These are phyloP conservation scores for Cacoxenus indagator DNA, from an alignment of 2,888 invertebrate species.

Conservation along the genomic window DNA sequence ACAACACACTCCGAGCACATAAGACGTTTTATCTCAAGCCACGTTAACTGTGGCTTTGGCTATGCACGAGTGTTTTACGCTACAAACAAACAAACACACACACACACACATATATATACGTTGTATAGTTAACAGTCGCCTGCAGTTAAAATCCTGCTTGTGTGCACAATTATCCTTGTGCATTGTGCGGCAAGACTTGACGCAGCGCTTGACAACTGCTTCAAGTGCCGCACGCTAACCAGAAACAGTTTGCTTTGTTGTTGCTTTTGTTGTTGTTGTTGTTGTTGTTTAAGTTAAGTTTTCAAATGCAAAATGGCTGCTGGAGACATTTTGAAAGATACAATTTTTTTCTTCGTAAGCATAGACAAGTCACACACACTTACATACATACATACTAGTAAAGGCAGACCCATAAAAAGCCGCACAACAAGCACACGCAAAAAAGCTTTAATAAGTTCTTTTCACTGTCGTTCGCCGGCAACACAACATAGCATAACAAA, in stretches of 20 bases:
- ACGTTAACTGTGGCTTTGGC: conserved; percentile 2
- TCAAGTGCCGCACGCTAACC: not conserved
- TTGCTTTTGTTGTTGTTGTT: not conserved
- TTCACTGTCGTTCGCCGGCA: not conserved
- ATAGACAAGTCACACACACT: not conserved
- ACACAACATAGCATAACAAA: not conserved
- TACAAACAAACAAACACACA: not conserved
- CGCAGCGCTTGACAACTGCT: conserved; percentile 5
- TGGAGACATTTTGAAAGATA: not conserved
- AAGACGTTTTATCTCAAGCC: not conserved
- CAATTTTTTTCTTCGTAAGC: not conserved
- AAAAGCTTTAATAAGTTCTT: not conserved
- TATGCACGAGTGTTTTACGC: not conserved
- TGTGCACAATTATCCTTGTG: conserved; percentile 13
- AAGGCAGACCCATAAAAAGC: not conserved
- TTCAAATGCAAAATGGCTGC: not conserved
- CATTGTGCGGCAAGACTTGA: conserved; percentile 1
- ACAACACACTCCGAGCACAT: conserved; percentile 1
- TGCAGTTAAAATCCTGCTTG: conserved; percentile 2
- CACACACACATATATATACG: not conserved
- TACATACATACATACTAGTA: too few relatives aligned
- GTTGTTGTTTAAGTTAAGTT: not conserved
- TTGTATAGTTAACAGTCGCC: not conserved
- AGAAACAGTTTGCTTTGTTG: not conserved
- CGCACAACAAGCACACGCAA: not conserved